These are phyloP conservation scores for Huso huso DNA, from an alignment of 2,797 vertebrate genomes.

Conservation along the genomic window DNA sequence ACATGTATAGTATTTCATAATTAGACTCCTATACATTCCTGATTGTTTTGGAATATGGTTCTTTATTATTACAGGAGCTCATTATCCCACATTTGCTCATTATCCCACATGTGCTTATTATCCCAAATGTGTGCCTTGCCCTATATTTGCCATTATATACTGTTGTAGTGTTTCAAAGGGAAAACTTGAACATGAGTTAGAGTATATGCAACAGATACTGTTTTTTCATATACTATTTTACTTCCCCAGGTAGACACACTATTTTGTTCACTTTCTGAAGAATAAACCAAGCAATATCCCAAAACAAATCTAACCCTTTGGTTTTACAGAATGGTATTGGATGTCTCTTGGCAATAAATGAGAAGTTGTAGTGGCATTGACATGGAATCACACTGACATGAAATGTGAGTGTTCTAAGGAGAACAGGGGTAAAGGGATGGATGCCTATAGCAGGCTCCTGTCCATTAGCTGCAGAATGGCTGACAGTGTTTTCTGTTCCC, in stretches of 20 bases:
- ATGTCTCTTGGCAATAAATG: not conserved
- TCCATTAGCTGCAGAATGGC: constrained; percentile 4
- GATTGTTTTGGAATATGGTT: too few species aligned
- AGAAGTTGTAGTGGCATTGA: not conserved
- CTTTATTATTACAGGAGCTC: too few species aligned
- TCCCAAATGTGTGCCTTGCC: too few species aligned
- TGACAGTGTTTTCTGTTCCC: not conserved
- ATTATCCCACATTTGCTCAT: too few species aligned
- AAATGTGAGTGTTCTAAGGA: not conserved
- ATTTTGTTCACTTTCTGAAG: not conserved
- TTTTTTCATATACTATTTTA: too few species aligned
- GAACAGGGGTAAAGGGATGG: not conserved
- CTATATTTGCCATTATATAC: too few species aligned
- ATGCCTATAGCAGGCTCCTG: not conserved
- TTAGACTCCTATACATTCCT: too few species aligned
- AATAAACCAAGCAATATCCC: not conserved
- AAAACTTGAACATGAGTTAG: too few species aligned
- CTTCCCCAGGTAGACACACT: not conserved
- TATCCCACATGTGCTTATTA: too few species aligned
- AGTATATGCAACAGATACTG: too few species aligned
- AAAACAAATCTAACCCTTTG: not conserved
- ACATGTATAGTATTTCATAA: too few species aligned
- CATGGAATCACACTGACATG: not conserved
- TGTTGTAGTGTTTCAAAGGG: too few species aligned
- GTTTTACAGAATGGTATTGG: not conserved